These are phyloP conservation scores for Echinops telfairi DNA, from an alignment of 2,113 vertebrate species.

Conservation along the genomic window DNA sequence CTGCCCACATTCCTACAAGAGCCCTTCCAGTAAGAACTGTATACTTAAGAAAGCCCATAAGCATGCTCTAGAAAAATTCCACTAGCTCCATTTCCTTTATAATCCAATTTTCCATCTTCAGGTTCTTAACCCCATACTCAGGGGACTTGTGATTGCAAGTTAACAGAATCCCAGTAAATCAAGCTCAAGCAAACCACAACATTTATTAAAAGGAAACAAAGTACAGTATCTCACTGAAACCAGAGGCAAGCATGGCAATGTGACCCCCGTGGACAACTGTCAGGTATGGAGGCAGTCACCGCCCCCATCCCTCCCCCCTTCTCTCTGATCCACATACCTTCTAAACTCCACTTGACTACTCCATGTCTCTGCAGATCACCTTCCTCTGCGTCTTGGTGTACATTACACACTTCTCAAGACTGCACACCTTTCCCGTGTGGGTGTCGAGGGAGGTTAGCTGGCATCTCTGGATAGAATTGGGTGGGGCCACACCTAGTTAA, in stretches of 20 bases:
- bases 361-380: not conserved
- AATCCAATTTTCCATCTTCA: not conserved
- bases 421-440: not conserved
- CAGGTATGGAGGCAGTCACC: not conserved
- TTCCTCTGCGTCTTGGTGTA: not conserved
- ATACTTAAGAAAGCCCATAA: not conserved
- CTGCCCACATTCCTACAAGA: not conserved
- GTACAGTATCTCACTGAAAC: not conserved
- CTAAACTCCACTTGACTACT: not conserved
- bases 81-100: not conserved
- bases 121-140: not conserved
- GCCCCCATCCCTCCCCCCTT: not conserved
- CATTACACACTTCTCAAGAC: not conserved
- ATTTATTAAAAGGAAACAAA: not conserved
- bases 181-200: not conserved
- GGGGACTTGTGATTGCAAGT: not conserved
- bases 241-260: not conserved
- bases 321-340: not conserved
- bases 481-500: not conserved
- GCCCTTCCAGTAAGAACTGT: not conserved
- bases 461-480: not conserved
- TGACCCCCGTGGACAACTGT: accelerated
- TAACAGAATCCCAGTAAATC: not conserved
- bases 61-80: not conserved
- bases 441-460: not conserved